Percentiles rank a stretch among this genome's conserved stretches.
Conservation (phyloP, 2,888 invertebrate genomes). For the Rugalucina vietnamica region DNA sequence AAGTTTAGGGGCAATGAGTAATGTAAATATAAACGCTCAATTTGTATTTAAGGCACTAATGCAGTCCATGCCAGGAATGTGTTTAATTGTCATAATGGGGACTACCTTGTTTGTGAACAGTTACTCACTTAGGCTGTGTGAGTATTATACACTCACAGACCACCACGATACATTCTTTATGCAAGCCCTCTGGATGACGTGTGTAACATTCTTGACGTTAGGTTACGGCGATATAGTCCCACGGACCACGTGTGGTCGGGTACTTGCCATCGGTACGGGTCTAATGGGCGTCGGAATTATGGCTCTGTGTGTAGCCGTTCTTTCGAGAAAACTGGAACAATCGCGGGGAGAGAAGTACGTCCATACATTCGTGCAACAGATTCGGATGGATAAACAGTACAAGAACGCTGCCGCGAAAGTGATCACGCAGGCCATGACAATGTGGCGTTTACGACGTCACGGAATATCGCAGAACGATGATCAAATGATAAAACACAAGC, state of each 20-base stretch:
- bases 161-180: conserved; percentile 66
- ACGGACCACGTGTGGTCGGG: conserved; percentile 73
- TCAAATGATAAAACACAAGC: conserved; percentile 66
- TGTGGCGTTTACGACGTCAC: conserved; percentile 68
- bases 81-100: conserved; percentile 71
- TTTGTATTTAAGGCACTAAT: conserved; percentile 78
- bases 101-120: conserved; percentile 74
- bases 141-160: conserved; percentile 70
- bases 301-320: conserved; percentile 77
- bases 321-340: conserved; percentile 77
- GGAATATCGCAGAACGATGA: conserved; percentile 59
- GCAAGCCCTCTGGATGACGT: conserved; percentile 77
- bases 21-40: conserved; percentile 76
- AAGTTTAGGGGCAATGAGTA: conserved; percentile 76
- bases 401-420: conserved; percentile 73
- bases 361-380: conserved; percentile 75
- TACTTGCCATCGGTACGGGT: conserved; percentile 73
- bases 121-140: conserved; percentile 75
- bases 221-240: conserved; percentile 79
- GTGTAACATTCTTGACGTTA: conserved; percentile 77
- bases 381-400: conserved; percentile 70
- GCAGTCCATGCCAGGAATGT: conserved; percentile 72
- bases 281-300: conserved; percentile 78
- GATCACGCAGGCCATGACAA: conserved; percentile 67
- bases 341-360: conserved; percentile 75